Evolutionary conservation across 1,140 invertebrate genomes (phyloP), one percentile per base, ranked within the genome.

Genomic region (Drosophila suzukii): DNA sequence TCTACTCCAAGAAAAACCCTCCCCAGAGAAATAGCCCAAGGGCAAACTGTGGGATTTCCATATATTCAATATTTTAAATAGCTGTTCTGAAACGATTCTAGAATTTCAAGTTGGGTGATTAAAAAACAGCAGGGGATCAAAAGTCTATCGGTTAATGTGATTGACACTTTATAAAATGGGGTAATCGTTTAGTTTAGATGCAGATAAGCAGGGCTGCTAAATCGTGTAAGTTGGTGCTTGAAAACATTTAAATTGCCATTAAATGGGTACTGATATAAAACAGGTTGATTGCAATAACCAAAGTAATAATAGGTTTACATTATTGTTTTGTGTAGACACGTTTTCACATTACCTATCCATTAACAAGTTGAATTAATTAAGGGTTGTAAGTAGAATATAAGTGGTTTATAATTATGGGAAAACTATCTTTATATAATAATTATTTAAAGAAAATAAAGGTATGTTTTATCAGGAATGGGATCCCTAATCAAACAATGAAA

Each of bases 51-150:
- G 39, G 27, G 44, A 24, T 66, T 60, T 49, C 20, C 20, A 13
- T 49, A 41, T 34, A 34, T 50, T 62, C 27, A 57, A 65, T 38
- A 46, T 59, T 59, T 32, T 4, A 39, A 39, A 4, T 12, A n/a
- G 11, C 38, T 6, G 38, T 13, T 10, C 15, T 10, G 3, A 46
- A 46, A 12, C 17, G 8, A 44, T 44, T 8, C 8, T 17, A 44
- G 7, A 7, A 12, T 3, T 27, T 3, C 3, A 27, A 4, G 32
- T 5, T 36, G 15, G 0, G 8, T 43, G 41, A 43, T 50, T 32
- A 32, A 11, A 15, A 10, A 5, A 8, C 2, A 10, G 1, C 6
- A 32, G 27, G 47, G 4, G 43, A 12, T 50, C 27, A 49, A 13
- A 10, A 36, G 24, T 13, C 34, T 39, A 27, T 39, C 1, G n/a